Evolutionary conservation across 2,113 vertebrate species (phyloP), one percentile per base, ranked within the genome.

Genomic region (Festucalex cinctus): DNA sequence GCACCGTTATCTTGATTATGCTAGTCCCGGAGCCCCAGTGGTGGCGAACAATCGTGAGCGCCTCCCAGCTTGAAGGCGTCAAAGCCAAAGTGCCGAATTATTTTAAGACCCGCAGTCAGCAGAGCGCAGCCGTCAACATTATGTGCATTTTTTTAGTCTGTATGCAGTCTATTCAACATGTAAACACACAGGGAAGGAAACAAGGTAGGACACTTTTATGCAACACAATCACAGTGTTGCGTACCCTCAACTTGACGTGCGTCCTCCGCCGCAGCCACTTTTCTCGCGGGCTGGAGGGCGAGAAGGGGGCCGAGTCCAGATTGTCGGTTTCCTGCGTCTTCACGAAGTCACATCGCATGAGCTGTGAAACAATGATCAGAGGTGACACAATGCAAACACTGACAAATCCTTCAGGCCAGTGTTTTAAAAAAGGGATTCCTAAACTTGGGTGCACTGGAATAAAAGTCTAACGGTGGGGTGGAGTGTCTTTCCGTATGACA

Each of bases 231-330:
- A 7, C 70, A 63, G 71, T 24, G 71, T 51, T 68, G 4, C 76
- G 82, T 70, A 99, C 97, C 90, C 95, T 92, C 70, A 99, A 84
- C 77, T 99, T 99, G 84, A 98, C 97, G 32, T 96, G 96, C 2
- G 96, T 99, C 83, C 96, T 92, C 83, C 94, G 95, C 9, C 97
- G 91, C 26, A 98, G 92, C 96, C 97, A 98, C 79, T 99, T 98
- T 78, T 98, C 97, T 0, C 95, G 92, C 5, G 95, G 93, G 76
- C 93, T 95, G 56, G 94, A 90, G 0, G 93, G 94, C 19, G 93
- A 96, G 75, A 95, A 91, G 0, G 91, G 88, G 2, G 93, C 91
- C 0, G 91, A 88, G 78, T 95, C 94, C 79, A 92, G 66, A 69
- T 84, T 88, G 63, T 93, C 84, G 0, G 79, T 90, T 86, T 96